phyloP scores from a whole-genome alignment of 2,888 invertebrate genomes.

The Orchesellides sinensis region DNA sequence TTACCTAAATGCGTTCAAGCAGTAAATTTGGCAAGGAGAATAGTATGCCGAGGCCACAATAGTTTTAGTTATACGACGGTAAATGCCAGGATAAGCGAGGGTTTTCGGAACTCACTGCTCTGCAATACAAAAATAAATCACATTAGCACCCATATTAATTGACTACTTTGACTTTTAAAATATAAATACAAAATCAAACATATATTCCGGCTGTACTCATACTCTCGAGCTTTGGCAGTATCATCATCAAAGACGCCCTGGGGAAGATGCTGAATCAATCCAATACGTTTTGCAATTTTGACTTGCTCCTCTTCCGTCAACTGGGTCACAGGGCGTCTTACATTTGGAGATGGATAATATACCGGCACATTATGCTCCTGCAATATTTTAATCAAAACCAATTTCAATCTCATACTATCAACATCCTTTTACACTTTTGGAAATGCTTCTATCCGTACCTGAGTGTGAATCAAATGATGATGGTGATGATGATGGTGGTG shows the following conservation, averaged over 20 bases:
- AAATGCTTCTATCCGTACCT: no score
- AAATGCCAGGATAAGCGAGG: no score
- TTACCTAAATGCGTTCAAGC: no score
- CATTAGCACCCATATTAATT: no score
- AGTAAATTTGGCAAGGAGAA: no score
- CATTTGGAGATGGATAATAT: conserved; percentile 84
- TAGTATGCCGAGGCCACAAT: no score
- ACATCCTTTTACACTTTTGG: no score
- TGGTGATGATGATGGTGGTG: conserved; percentile 58
- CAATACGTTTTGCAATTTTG: conserved; percentile 90
- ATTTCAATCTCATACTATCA: neutral
- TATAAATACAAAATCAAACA: no score
- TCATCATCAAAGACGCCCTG: conserved; percentile 91
- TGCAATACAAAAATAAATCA: neutral
- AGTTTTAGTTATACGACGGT: no score
- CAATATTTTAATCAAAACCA: neutral
- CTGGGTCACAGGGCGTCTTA: conserved; percentile 81
- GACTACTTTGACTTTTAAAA: neutral
- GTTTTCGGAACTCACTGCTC: no score
- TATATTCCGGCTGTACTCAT: no score
- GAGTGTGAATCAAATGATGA: conserved; percentile 55
- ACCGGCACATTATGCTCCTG: conserved; percentile 81
- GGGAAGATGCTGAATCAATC: conserved; percentile 91
- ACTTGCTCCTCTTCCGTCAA: conserved; percentile 90
- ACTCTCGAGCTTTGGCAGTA: conserved; percentile 87